These are phyloP conservation scores for Sminthurides bifidus DNA, from an alignment of 1,140 invertebrate species.

Conservation along the genomic window DNA sequence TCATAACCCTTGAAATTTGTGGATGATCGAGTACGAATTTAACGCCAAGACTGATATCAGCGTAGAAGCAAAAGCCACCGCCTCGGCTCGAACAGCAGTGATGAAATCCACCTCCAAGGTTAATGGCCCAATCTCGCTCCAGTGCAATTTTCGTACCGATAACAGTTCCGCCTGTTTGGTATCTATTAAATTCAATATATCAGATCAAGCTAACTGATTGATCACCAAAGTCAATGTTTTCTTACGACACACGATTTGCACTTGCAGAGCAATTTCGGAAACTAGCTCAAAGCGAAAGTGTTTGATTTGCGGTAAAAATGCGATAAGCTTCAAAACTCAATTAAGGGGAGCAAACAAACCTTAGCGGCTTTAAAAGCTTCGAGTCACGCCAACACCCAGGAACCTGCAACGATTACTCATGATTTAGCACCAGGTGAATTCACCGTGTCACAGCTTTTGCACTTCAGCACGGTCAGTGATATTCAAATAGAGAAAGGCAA, in stretches of 20 bases:
- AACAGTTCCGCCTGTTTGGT: slow-evolving; percentile 70
- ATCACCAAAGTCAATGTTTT: too few species aligned
- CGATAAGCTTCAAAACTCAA: not conserved
- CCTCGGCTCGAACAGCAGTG: slow-evolving; percentile 60
- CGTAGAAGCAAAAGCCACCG: slow-evolving; percentile 78
- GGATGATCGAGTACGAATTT: slow-evolving; percentile 51
- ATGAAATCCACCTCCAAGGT: slow-evolving; percentile 80
- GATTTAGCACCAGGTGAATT: not conserved
- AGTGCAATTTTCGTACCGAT: slow-evolving; percentile 65
- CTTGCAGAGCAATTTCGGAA: too few species aligned
- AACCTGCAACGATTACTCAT: not conserved
- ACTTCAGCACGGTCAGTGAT: not conserved
- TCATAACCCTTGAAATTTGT: slow-evolving; percentile 57
- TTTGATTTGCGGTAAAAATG: too few species aligned
- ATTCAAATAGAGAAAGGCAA: too few species aligned
- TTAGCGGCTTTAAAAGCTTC: not conserved
- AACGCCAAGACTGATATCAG: slow-evolving; percentile 69
- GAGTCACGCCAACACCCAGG: not conserved
- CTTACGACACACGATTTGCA: not conserved
- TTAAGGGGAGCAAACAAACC: slow-evolving; percentile 22
- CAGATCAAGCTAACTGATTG: too few species aligned
- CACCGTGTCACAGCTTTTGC: not conserved
- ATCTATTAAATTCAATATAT: slow-evolving; percentile 42
- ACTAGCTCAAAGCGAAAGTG: too few species aligned
- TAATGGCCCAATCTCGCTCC: slow-evolving; percentile 72